phyloP scores from a whole-genome alignment of 2,113 vertebrate species.

The Pungitius pungitius region DNA sequence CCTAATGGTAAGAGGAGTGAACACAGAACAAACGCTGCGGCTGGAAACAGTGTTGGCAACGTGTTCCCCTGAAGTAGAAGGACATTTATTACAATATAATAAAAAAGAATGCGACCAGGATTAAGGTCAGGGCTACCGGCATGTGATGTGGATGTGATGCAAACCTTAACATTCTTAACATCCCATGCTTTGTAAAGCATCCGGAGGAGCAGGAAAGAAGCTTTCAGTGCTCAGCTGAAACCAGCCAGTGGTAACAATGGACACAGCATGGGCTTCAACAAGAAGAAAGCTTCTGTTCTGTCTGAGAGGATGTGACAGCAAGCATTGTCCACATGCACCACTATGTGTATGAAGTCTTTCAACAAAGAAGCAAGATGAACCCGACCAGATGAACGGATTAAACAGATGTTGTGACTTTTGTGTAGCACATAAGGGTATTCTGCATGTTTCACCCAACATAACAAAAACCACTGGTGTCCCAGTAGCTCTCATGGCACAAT shows the following conservation, averaged over 20 bases:
- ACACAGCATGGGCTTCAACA: background rate
- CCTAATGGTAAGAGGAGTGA: conserved; percentile 39
- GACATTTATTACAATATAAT: conserved; percentile 10
- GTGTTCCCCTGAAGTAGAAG: conserved; percentile 23
- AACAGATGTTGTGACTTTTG: background rate
- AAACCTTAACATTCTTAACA: conserved; percentile 49
- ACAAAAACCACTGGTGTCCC: background rate
- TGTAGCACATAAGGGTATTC: background rate
- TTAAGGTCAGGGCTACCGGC: conserved; percentile 29
- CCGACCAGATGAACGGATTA: background rate
- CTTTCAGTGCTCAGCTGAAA: conserved; percentile 30
- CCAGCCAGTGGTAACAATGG: conserved; percentile 14
- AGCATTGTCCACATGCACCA: background rate
- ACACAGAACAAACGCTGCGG: conserved; percentile 3
- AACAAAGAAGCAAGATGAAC: background rate
- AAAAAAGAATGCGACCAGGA: background rate
- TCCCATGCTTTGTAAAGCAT: conserved; percentile 30
- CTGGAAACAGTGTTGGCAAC: conserved; percentile 26
- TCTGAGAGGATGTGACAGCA: conserved; percentile 1
- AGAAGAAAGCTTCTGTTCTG: conserved; percentile 15
- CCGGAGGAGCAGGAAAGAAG: conserved; percentile 3
- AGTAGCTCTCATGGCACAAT: background rate
- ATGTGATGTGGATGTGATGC: conserved; percentile 36
- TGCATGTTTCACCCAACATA: background rate
- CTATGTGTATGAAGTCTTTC: background rate